phyloP scores from a whole-genome alignment of 2,113 vertebrate genomes.

The Corythornis madagascariensis region DNA sequence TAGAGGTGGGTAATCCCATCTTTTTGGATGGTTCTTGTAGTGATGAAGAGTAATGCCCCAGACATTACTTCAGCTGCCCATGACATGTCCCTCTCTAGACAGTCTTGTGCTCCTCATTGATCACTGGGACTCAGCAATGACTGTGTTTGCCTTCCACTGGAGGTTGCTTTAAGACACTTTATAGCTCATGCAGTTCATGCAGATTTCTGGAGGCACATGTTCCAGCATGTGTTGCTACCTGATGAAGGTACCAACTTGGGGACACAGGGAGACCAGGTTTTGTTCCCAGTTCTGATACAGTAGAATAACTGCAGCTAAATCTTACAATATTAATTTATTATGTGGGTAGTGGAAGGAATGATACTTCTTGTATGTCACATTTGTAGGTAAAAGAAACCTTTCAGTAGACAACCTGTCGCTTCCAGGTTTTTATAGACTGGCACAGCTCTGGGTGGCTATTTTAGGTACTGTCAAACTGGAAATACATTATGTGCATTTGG shows the following conservation, averaged over 20 bases:
- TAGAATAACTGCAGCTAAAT: background rate
- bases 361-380: background rate
- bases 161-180: background rate
- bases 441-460: background rate
- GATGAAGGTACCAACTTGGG: accelerated
- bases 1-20: accelerated
- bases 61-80: accelerated
- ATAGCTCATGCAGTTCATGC: background rate
- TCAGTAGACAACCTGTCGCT: slow-evolving; percentile 1
- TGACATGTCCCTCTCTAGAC: too few relatives aligned
- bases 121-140: background rate
- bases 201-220: background rate
- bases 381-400: background rate
- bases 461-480: background rate
- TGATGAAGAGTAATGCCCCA: accelerated
- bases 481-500: background rate
- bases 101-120: background rate
- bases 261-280: background rate
- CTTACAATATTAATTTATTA: background rate
- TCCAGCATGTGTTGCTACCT: accelerated
- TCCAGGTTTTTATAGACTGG: background rate
- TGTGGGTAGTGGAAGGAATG: background rate
- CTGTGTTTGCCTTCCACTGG: background rate
- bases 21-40: background rate
- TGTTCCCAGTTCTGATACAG: background rate